Evolutionary conservation across 2,888 invertebrate species (phyloP).

Genomic region (Linnaemya tessellans): DNA sequence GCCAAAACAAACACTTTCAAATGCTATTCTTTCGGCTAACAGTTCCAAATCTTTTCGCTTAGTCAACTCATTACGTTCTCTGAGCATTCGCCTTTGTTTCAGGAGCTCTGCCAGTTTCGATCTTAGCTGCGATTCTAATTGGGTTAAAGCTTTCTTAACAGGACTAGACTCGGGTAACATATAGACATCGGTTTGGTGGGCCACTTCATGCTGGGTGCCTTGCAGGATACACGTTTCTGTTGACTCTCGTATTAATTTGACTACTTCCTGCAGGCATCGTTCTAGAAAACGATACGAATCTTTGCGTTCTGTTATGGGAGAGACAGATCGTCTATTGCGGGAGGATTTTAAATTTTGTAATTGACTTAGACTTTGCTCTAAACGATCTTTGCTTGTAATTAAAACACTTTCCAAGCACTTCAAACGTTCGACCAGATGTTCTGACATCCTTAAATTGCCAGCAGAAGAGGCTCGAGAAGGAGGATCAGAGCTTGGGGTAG

Average conservation of each 20-base stretch:
- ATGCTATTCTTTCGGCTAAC: conserved; percentile 91
- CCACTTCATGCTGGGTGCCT: conserved; percentile 65
- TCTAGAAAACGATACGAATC: conserved; percentile 87
- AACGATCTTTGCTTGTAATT: conserved; percentile 87
- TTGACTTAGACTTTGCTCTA: conserved; percentile 88
- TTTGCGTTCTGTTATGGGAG: conserved; percentile 87
- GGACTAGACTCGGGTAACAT: conserved; percentile 84
- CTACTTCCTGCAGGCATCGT: conserved; percentile 86
- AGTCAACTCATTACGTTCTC: conserved; percentile 88
- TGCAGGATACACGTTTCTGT: conserved; percentile 86
- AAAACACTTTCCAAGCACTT: conserved; percentile 87
- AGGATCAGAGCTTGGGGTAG: conserved; percentile 72
- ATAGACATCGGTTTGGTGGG: conserved; percentile 77
- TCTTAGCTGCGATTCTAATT: conserved; percentile 87
- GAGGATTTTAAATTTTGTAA: conserved; percentile 86
- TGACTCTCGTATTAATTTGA: conserved; percentile 86
- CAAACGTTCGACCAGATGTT: conserved; percentile 85
- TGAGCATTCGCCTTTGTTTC: conserved; percentile 87
- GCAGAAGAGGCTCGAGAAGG: conserved; percentile 76
- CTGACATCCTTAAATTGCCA: conserved; percentile 82
- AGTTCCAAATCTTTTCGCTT: conserved; percentile 88
- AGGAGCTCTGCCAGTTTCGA: conserved; percentile 88
- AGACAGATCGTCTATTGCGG: conserved; percentile 86
- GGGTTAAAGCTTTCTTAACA: conserved; percentile 86
- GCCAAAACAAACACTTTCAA: conserved; percentile 89